These are phyloP conservation scores for Macrotus californicus DNA, from an alignment of 2,113 vertebrate genomes.

Conservation along the genomic window DNA sequence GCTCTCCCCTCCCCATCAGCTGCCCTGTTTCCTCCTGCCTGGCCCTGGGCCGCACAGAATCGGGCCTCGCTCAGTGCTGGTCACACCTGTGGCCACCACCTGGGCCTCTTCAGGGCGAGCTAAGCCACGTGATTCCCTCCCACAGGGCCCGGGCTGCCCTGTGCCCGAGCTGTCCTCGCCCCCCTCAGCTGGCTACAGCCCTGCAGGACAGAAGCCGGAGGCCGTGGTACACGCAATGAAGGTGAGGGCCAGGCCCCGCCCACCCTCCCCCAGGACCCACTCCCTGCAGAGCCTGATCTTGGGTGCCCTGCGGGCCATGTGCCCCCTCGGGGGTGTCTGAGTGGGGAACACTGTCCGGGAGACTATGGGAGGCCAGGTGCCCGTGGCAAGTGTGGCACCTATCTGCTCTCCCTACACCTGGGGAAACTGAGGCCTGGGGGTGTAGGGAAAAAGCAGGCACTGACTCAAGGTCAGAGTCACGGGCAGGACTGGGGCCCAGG, in stretches of 20 bases:
- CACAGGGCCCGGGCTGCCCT: conserved; percentile 85
- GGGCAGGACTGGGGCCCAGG: neutral
- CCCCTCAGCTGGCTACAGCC: conserved; percentile 85
- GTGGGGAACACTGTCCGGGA: neutral
- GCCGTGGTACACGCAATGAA: conserved; percentile 97
- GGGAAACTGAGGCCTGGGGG: neutral
- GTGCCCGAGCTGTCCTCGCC: conserved; percentile 87
- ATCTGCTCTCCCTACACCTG: neutral
- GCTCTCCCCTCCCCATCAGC: neutral
- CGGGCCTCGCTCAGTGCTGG: neutral
- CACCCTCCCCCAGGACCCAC: accelerated
- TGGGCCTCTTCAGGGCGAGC: neutral
- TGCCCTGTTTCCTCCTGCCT: accelerated
- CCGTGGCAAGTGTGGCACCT: too few relatives aligned
- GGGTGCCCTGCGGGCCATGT: accelerated
- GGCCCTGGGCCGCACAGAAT: neutral
- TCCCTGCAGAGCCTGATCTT: accelerated
- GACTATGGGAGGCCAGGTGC: neutral
- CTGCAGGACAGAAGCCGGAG: conserved; percentile 92
- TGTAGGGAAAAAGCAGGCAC: accelerated
- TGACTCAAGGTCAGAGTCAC: neutral
- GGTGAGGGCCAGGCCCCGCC: conserved; percentile 73
- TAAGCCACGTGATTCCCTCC: neutral
- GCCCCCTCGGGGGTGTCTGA: too few relatives aligned
- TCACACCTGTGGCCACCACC: neutral